These are phyloP conservation scores for Pachydiplax longipennis DNA, from an alignment of 2,888 invertebrate species.

Conservation along the genomic window DNA sequence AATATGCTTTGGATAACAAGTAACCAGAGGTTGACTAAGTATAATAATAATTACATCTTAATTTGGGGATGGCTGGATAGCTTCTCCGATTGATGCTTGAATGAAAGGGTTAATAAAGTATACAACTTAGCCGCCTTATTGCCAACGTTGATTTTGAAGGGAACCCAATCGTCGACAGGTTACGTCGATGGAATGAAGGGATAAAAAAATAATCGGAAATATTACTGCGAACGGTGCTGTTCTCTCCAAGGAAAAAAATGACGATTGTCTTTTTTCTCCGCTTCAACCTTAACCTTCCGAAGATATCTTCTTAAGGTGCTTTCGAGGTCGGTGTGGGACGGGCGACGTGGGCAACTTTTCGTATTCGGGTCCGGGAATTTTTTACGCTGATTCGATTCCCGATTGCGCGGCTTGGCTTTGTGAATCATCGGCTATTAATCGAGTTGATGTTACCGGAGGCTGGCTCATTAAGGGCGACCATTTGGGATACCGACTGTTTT, in stretches of 20 bases:
- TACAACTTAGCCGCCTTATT: too few relatives aligned
- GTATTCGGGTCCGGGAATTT: not conserved
- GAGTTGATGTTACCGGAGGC: not conserved
- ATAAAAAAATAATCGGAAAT: not conserved
- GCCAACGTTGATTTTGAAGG: not conserved
- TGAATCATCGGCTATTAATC: not conserved
- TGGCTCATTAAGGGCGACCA: not conserved
- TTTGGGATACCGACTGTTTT: too few relatives aligned
- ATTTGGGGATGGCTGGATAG: too few relatives aligned
- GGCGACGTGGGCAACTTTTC: not conserved
- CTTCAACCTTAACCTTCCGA: not conserved
- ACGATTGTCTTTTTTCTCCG: not conserved
- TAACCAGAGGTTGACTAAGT: too few relatives aligned
- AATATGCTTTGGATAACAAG: too few relatives aligned
- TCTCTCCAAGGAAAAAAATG: not conserved
- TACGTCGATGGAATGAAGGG: not conserved
- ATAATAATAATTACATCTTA: too few relatives aligned
- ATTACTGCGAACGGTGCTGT: not conserved
- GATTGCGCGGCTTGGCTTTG: not conserved
- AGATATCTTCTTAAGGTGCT: not conserved
- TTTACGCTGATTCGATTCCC: not conserved
- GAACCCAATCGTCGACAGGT: not conserved
- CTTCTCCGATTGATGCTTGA: too few relatives aligned
- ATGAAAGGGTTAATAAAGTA: too few relatives aligned
- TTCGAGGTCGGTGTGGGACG: not conserved